Conservation (phyloP, 1,140 invertebrate species). For the Leptinotarsa texana region DNA sequence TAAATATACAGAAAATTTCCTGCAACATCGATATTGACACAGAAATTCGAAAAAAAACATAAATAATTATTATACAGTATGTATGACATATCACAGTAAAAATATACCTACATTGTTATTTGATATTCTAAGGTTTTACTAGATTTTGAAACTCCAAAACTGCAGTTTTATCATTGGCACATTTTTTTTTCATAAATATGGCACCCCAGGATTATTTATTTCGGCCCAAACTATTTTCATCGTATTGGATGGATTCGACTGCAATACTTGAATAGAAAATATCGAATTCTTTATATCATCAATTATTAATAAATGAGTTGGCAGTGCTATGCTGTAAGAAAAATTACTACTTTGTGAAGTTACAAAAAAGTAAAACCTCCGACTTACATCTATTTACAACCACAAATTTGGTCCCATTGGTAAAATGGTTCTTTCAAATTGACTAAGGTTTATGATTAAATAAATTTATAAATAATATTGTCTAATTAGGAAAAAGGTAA, state of each 20-base stretch:
- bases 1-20: conserved; percentile 13
- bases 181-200: background rate
- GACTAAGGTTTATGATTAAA: conserved; percentile 27
- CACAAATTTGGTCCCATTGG: conserved; percentile 34
- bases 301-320: background rate
- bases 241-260: too few species aligned
- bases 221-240: too few species aligned
- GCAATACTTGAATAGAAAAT: background rate
- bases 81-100: conserved; percentile 27
- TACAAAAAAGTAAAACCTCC: background rate
- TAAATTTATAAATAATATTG: conserved; percentile 32
- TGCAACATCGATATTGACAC: background rate
- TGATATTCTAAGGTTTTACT: conserved; percentile 7
- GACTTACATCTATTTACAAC: conserved; percentile 24
- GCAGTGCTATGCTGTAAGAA: background rate
- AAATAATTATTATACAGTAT: conserved; percentile 26
- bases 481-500: conserved; percentile 13
- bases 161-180: background rate
- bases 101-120: conserved; percentile 11
- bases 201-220: background rate
- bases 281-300: background rate
- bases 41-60: conserved; percentile 16
- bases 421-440: conserved; percentile 8
- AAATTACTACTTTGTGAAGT: too few species aligned
- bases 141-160: background rate